Evolutionary conservation across 92 coral and sea anemone genomes (phyloP).

Genomic region (Meandrina meandrites): DNA sequence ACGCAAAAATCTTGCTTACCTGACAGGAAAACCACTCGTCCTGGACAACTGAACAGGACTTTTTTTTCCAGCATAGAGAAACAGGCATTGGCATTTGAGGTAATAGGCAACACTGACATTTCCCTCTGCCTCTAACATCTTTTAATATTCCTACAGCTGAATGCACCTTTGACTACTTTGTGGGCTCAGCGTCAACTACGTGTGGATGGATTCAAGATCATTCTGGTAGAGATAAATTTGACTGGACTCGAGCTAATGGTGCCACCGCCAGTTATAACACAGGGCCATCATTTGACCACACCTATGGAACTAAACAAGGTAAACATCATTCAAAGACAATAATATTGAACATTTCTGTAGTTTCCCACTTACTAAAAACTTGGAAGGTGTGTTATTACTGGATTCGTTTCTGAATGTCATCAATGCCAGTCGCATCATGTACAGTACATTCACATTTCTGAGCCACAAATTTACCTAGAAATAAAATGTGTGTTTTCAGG

Average conservation of each 20-base stretch:
- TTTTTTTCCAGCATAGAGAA: no score
- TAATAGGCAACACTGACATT: neutral
- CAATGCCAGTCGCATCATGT: neutral
- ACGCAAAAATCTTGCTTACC: no score
- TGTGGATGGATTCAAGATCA: constrained; percentile 80
- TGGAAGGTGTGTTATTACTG: no score
- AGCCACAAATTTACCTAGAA: neutral
- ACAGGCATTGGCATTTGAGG: neutral
- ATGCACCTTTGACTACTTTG: constrained; percentile 82
- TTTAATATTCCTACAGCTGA: constrained; percentile 44
- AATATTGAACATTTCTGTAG: neutral
- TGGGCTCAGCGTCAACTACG: constrained; percentile 37
- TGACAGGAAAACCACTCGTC: no score
- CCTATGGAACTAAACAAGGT: constrained; percentile 88
- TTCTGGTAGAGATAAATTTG: constrained; percentile 56
- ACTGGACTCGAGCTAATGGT: constrained; percentile 81
- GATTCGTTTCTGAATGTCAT: no score
- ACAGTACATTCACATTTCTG: neutral
- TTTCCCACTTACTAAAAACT: neutral
- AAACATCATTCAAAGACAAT: neutral
- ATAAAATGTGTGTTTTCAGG: neutral
- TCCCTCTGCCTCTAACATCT: neutral
- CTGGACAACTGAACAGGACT: no score
- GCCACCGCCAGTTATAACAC: constrained; percentile 75
- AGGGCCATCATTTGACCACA: constrained; percentile 89